Evolutionary conservation across 2,888 invertebrate species (phyloP), one percentile per base, ranked within the genome.

Genomic region (Trypoxylon attenuatum): DNA sequence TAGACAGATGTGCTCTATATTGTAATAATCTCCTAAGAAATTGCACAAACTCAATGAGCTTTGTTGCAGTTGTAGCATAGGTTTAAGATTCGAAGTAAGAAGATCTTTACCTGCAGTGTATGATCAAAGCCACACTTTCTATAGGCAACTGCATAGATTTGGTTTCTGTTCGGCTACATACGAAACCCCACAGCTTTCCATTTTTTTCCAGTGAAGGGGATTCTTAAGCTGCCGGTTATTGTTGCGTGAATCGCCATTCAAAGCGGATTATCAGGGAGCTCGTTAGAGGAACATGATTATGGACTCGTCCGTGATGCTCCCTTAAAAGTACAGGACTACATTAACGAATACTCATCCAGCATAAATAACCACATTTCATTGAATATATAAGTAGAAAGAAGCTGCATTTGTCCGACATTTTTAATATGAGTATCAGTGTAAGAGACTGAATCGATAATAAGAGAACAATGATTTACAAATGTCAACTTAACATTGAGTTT

Each of bases 201-300:
- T 49, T 76, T 77, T 70, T 72, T 73, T 65, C 58, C 68, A 55
- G 47, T 51, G 54, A 23, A 19, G 59, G 63, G 80, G 79, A 79
- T 82, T 79, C 59, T 77, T 41, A 47, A 81, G 81, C 80, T 84
- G 82, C 82, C 71, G 71, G 68, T 75, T 76, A 77, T 79, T 76
- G 75, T 64, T 63, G 16, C 54, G 41, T 6, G 39, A 46, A 58
- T 45, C 42, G 52, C 64, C 46, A 51, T 43, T 55, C 41, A 41
- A 56, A 65, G 25, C 45, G 45, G 55, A 65, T 67, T 59, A 54
- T 38, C 23, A 21, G 41, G 29, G 4, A n/a, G 19, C 0, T 22
- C 33, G 25, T 45, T 25, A 23, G 61, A 38, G 25, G 8, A 39
- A 5, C 19, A 25, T 42, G 15, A n/a, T 19, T 4, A 25, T 8